Evolutionary conservation across 2,113 vertebrate species (phyloP).

Genomic region (Suncus etruscus): DNA sequence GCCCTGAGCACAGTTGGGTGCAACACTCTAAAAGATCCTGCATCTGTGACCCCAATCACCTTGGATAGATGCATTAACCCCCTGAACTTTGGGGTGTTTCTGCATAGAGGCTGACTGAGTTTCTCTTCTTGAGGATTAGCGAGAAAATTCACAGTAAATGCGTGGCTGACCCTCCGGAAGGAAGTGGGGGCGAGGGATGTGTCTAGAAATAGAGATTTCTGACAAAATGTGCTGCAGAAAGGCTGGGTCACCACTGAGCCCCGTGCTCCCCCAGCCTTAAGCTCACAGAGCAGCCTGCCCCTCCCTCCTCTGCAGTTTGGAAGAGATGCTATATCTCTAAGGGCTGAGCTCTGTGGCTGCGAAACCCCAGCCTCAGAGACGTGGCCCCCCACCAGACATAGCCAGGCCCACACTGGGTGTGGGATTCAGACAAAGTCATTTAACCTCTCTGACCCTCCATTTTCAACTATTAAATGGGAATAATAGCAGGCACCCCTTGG

Average conservation of each 20-base stretch:
- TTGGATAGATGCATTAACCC: neutral
- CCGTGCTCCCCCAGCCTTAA: neutral
- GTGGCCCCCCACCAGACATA: neutral
- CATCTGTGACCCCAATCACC: neutral
- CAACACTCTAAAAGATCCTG: too few species aligned
- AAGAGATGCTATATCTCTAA: neutral
- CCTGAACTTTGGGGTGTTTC: neutral
- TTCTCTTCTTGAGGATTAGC: constrained; percentile 2
- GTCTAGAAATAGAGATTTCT: neutral
- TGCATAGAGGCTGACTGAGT: neutral
- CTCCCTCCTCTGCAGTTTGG: neutral
- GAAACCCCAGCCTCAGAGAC: neutral
- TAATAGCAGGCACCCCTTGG: constrained; percentile 27
- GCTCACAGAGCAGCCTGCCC: neutral
- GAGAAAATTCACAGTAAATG: neutral
- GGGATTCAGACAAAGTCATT: neutral
- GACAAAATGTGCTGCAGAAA: neutral
- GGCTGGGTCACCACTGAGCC: neutral
- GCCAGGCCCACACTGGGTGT: neutral
- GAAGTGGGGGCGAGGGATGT: neutral
- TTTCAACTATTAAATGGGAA: constrained; percentile 61
- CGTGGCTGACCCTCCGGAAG: neutral
- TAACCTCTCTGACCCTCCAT: constrained; percentile 31
- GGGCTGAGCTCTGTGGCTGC: neutral
- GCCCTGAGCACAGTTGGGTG: too few species aligned